Evolutionary conservation across 2,113 vertebrate species (phyloP).

Genomic region (Falco punctatus): DNA sequence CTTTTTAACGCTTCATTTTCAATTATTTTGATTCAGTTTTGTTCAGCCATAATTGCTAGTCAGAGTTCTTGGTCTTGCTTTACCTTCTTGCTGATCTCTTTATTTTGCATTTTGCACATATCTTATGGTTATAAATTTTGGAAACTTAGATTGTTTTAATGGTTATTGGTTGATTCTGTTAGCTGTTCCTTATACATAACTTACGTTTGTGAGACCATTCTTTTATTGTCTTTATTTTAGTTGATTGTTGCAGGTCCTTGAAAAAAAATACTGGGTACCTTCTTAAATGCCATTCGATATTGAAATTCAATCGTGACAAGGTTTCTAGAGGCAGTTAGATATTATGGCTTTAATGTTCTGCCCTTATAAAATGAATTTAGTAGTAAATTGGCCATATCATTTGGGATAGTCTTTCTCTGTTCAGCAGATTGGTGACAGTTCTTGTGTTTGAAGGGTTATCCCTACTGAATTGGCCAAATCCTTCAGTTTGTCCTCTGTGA

Average conservation of each 20-base stretch:
- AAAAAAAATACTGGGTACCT: background rate
- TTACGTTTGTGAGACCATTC: background rate
- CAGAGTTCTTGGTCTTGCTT: background rate
- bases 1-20: background rate
- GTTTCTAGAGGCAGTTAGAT: background rate
- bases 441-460: background rate
- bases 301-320: background rate
- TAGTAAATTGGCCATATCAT: background rate
- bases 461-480: background rate
- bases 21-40: background rate
- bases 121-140: background rate
- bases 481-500: background rate
- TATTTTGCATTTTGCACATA: background rate
- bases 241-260: background rate
- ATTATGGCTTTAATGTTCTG: background rate
- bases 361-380: background rate
- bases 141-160: background rate
- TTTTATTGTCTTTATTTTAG: background rate
- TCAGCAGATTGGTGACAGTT: background rate
- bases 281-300: background rate
- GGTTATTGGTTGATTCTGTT: background rate
- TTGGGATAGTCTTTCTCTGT: background rate
- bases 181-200: background rate
- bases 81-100: background rate
- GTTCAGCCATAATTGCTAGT: background rate